Conservation (phyloP, 2,113 vertebrate species). For the Rhabdornis inornatus region DNA sequence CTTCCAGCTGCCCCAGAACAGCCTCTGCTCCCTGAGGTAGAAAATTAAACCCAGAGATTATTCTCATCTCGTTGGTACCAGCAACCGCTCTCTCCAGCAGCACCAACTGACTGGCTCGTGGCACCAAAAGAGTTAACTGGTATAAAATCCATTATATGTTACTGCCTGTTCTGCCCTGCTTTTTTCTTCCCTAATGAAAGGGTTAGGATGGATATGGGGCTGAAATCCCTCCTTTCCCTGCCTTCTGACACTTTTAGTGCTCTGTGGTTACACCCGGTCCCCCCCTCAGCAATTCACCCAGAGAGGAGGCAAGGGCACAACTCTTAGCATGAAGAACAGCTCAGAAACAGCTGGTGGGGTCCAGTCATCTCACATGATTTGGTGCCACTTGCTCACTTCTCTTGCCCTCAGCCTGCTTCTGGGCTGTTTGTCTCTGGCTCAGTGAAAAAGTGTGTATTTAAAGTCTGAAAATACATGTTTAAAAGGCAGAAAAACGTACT, state of each 20-base stretch:
- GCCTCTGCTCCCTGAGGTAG: neutral
- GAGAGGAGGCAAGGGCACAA: neutral
- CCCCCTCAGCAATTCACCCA: neutral
- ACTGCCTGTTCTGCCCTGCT: neutral
- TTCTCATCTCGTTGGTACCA: accelerated
- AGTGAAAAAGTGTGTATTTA: neutral
- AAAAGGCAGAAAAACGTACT: neutral
- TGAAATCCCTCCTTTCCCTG: neutral
- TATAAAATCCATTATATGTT: neutral
- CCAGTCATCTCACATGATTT: neutral
- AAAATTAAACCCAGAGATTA: neutral
- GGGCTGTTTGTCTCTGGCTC: neutral
- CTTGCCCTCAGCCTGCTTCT: neutral
- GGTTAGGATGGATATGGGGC: neutral
- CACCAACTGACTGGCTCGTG: neutral
- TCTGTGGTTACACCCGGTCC: neutral
- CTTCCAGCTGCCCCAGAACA: neutral
- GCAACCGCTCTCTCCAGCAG: neutral
- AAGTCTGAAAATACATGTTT: neutral
- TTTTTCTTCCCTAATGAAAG: neutral
- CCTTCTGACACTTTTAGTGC: neutral
- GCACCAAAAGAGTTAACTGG: neutral
- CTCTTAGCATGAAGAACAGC: neutral
- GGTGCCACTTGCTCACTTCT: neutral
- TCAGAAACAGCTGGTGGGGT: neutral